Evolutionary conservation across 1,140 invertebrate species (phyloP).

Genomic region (Diabrotica virgifera): DNA sequence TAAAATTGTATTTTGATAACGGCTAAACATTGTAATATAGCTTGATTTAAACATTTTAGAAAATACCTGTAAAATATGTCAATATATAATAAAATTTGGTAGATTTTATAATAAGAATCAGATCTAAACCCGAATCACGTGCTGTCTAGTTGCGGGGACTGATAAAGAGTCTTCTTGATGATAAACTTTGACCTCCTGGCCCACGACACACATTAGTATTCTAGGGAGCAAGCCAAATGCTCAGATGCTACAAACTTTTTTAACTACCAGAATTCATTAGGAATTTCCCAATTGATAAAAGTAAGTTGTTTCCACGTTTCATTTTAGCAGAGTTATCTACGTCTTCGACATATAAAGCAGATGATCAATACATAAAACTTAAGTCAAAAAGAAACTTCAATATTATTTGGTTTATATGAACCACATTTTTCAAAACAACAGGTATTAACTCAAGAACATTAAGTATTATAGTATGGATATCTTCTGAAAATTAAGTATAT

Average conservation of each 20-base stretch:
- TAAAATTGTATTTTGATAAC: too few relatives aligned
- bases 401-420: too few relatives aligned
- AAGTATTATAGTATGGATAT: too few relatives aligned
- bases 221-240: conserved; percentile 41
- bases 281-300: conserved; percentile 48
- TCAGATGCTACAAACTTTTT: conserved; percentile 47
- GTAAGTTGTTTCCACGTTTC: conserved; percentile 48
- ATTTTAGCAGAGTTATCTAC: conserved; percentile 47
- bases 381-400: conserved; percentile 4
- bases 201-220: conserved; percentile 44
- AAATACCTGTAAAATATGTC: too few relatives aligned
- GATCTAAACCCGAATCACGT: conserved; percentile 12
- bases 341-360: conserved; percentile 44
- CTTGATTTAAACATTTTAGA: too few relatives aligned
- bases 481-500: too few relatives aligned
- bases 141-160: neutral
- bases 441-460: too few relatives aligned
- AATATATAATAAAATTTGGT: too few relatives aligned
- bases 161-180: conserved; percentile 22
- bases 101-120: neutral
- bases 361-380: conserved; percentile 33
- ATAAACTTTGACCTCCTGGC: conserved; percentile 42
- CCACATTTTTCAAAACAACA: too few relatives aligned
- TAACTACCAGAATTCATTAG: conserved; percentile 49
- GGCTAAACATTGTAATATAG: too few relatives aligned